phyloP scores from a whole-genome alignment of 2,888 invertebrate species.

The Amphipoea oculea region DNA sequence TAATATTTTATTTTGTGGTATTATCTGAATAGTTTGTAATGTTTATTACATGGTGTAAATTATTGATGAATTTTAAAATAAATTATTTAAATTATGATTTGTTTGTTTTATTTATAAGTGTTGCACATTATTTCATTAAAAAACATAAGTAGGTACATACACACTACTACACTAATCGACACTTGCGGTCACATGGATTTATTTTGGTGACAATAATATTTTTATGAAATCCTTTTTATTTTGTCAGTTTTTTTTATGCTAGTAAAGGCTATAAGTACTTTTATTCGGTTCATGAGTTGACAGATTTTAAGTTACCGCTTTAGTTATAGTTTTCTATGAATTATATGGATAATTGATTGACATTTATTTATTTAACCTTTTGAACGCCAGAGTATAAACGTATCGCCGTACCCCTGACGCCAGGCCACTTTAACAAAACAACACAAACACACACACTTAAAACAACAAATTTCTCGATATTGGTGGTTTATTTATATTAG shows the following conservation, averaged over 20 bases:
- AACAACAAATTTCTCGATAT: no score
- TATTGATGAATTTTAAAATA: conserved; percentile 84
- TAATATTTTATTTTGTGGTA: conserved; percentile 69
- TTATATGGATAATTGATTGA: background rate
- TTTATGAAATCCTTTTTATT: background rate
- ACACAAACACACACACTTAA: no score
- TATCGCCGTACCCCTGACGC: no score
- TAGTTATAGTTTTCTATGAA: background rate
- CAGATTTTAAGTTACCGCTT: background rate
- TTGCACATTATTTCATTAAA: background rate
- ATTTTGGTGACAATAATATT: background rate
- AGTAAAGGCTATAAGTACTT: background rate
- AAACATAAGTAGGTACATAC: background rate
- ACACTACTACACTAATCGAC: background rate
- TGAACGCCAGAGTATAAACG: no score
- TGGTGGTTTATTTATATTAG: no score
- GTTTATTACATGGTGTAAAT: conserved; percentile 81
- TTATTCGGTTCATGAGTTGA: background rate
- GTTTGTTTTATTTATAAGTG: conserved; percentile 52
- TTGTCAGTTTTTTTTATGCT: background rate
- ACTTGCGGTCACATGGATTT: background rate
- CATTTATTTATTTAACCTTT: no score
- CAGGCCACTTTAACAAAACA: no score
- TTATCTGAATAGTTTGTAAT: conserved; percentile 71
- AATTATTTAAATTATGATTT: conserved; percentile 80